Evolutionary conservation across 2,888 invertebrate genomes (phyloP).

Genomic region (Tetheella fluctuosa): DNA sequence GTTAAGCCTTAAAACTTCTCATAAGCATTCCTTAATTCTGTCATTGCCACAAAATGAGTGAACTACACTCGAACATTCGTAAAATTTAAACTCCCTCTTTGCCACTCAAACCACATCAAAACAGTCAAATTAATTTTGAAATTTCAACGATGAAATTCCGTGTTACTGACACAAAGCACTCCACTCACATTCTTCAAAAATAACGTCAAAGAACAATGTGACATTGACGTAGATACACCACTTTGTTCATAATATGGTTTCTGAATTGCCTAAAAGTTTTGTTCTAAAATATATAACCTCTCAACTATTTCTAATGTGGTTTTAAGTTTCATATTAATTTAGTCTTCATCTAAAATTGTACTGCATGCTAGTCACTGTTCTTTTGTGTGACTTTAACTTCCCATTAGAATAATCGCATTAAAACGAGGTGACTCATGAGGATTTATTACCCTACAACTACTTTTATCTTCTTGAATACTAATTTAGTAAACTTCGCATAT

Average conservation of each 20-base stretch:
- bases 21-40: not conserved
- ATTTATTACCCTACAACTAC: not conserved
- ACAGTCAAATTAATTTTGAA: slow-evolving; percentile 16
- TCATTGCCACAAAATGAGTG: not conserved
- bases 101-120: slow-evolving; percentile 5
- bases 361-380: too few relatives aligned
- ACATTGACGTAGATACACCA: not conserved
- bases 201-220: slow-evolving; percentile 9
- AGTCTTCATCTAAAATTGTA: too few relatives aligned
- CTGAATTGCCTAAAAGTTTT: not conserved
- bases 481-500: not conserved
- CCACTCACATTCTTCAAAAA: slow-evolving; percentile 1
- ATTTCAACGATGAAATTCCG: slow-evolving; percentile 14
- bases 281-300: too few relatives aligned
- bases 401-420: not conserved
- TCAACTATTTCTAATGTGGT: not conserved
- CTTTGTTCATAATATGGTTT: not conserved
- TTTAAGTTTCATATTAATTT: too few relatives aligned
- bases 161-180: slow-evolving; percentile 18
- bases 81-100: slow-evolving; percentile 1
- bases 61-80: not conserved
- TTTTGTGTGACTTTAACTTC: not conserved
- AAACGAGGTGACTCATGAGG: not conserved
- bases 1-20: not conserved
- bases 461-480: not conserved